Evolutionary conservation across 2,113 vertebrate genomes (phyloP).

Genomic region (Sander vitreus): DNA sequence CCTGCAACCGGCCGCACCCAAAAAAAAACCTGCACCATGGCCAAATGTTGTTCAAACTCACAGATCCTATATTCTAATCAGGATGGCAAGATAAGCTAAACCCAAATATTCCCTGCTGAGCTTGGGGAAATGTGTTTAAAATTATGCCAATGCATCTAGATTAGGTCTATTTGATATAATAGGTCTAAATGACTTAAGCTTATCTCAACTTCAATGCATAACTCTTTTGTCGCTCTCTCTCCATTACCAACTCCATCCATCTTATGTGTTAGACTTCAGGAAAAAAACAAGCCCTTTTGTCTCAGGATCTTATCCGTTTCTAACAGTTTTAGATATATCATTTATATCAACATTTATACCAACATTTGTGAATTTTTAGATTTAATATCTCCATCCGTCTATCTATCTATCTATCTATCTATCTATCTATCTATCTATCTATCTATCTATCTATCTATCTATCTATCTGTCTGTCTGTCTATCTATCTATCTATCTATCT

Average conservation of each 20-base stretch:
- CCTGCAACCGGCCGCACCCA: background rate
- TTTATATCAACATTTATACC: too few relatives aligned
- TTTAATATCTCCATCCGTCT: background rate
- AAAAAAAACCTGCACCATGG: too few relatives aligned
- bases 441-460: too few relatives aligned
- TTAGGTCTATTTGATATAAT: background rate
- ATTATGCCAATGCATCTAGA: background rate
- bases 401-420: too few relatives aligned
- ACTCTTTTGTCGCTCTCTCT: background rate
- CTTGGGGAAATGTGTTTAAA: constrained; percentile 1
- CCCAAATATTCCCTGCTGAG: background rate
- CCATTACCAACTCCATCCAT: constrained; percentile 8
- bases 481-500: too few relatives aligned
- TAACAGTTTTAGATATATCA: background rate
- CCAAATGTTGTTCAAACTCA: background rate
- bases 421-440: too few relatives aligned
- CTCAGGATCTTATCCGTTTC: background rate
- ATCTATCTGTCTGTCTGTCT: too few relatives aligned
- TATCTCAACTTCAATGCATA: constrained; percentile 20
- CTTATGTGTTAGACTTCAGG: background rate
- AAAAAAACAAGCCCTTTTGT: background rate
- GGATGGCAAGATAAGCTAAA: background rate
- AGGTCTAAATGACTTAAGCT: constrained; percentile 8
- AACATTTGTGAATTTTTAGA: background rate
- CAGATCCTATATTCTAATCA: background rate